A percentile compares a stretch with the other conserved stretches of the same genome.
These are phyloP conservation scores for Calliopum simillimum DNA, from an alignment of 2,888 invertebrate species.

Conservation along the genomic window DNA sequence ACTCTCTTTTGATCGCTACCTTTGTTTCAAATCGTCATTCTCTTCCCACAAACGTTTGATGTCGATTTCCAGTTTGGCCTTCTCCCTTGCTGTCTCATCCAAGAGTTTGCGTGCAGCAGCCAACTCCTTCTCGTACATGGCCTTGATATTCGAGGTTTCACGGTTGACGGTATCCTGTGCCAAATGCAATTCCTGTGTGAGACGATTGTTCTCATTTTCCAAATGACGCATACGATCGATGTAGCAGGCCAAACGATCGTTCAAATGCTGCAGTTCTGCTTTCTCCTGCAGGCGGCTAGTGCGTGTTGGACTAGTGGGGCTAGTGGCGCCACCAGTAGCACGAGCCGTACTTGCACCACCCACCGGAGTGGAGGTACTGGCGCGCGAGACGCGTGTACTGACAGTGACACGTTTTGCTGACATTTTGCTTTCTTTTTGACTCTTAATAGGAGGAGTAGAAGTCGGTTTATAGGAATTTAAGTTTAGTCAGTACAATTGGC, in stretches of 20 bases:
- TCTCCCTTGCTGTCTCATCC: conserved; percentile 93
- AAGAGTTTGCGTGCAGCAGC: conserved; percentile 89
- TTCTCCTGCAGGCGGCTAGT: conserved; percentile 94
- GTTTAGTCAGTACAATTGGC: not conserved
- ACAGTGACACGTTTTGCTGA: conserved; percentile 61
- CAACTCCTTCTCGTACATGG: conserved; percentile 92
- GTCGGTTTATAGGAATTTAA: conserved; percentile 25
- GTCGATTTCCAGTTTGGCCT: conserved; percentile 94
- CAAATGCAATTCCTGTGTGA: conserved; percentile 84
- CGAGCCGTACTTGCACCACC: conserved; percentile 52
- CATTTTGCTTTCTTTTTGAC: conserved; percentile 48
- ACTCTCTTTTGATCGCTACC: conserved; percentile 64
- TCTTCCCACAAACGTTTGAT: conserved; percentile 88
- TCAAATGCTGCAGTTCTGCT: conserved; percentile 91
- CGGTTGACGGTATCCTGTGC: conserved; percentile 88
- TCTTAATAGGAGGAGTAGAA: conserved; percentile 1
- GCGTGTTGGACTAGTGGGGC: conserved; percentile 89
- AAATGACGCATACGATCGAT: conserved; percentile 94
- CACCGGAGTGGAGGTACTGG: conserved; percentile 60
- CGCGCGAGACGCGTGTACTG: conserved; percentile 60
- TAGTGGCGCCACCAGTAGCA: conserved; percentile 53
- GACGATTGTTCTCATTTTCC: conserved; percentile 89
- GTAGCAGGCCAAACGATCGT: conserved; percentile 95
- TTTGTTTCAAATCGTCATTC: conserved; percentile 84
- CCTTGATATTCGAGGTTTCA: conserved; percentile 90